phyloP scores from a whole-genome alignment of 2,888 invertebrate species.

The Chouioia cunea region DNA sequence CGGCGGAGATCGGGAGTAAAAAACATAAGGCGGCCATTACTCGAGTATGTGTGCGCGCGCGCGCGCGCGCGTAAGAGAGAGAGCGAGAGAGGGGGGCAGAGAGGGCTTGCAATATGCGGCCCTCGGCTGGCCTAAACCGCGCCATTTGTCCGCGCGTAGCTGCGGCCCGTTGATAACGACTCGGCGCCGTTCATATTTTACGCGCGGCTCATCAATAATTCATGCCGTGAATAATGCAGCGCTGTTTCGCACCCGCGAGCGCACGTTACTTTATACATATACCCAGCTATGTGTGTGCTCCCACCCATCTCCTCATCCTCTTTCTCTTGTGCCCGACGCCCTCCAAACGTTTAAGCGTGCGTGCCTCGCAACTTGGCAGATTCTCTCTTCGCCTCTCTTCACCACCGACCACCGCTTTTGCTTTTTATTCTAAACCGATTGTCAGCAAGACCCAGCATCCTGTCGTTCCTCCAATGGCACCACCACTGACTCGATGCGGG shows the following conservation, averaged over 20 bases:
- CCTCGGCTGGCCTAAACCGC: conserved; percentile 39
- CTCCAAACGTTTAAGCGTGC: neutral
- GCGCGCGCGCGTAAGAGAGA: too few species aligned
- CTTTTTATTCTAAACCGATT: too few species aligned
- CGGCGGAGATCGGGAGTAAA: neutral
- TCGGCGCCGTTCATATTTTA: conserved; percentile 67
- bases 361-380: neutral
- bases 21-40: conserved; percentile 37
- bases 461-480: too few species aligned
- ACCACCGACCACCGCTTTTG: too few species aligned
- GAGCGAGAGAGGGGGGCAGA: too few species aligned
- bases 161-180: conserved; percentile 66
- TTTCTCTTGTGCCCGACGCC: neutral
- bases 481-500: too few species aligned
- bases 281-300: conserved; percentile 46
- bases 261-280: conserved; percentile 48
- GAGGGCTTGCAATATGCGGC: too few species aligned
- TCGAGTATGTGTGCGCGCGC: conserved; percentile 1
- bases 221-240: conserved; percentile 67
- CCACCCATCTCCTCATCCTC: neutral
- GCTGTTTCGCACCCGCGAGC: conserved; percentile 57
- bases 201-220: conserved; percentile 67
- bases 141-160: conserved; percentile 46
- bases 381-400: too few species aligned
- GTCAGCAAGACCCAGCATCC: too few species aligned